Percentiles rank a stretch among this genome's conserved stretches.
Evolutionary conservation across 2,113 vertebrate species (phyloP).

Genomic region (Lagopus muta): DNA sequence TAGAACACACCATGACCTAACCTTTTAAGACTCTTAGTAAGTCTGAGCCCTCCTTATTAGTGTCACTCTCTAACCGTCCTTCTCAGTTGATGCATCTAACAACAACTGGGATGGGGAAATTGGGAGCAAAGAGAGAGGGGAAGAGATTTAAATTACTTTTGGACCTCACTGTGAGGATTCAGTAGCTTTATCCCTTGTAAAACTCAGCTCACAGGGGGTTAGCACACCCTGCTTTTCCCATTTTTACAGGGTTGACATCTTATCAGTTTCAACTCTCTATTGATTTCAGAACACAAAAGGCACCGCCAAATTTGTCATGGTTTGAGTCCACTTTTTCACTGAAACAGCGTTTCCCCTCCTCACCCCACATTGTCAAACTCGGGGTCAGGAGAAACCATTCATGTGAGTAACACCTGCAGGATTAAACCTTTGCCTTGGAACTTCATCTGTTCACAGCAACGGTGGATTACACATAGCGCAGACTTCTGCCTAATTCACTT

Average conservation of each 20-base stretch:
- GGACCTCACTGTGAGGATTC: constrained; percentile 53
- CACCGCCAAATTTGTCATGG: neutral
- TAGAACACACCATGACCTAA: constrained; percentile 52
- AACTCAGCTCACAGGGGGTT: neutral
- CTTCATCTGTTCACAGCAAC: accelerated
- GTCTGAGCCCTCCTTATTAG: constrained; percentile 45
- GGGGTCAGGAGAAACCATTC: neutral
- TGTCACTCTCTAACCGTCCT: constrained; percentile 51
- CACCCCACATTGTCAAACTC: neutral
- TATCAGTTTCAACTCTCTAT: neutral
- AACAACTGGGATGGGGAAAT: constrained; percentile 28
- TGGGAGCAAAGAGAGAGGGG: constrained; percentile 4
- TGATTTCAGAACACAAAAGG: neutral
- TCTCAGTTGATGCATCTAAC: constrained; percentile 34
- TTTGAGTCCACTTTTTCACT: neutral
- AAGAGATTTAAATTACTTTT: constrained; percentile 40
- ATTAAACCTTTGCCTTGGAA: neutral
- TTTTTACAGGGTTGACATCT: neutral
- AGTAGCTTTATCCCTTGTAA: constrained; percentile 41
- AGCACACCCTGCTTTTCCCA: neutral
- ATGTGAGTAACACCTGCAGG: neutral
- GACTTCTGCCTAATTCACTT: neutral
- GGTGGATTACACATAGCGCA: neutral
- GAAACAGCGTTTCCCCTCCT: neutral
- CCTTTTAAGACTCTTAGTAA: constrained; percentile 50